Evolutionary conservation across 37 sponge, comb jelly and placozoan species (phyloP), one percentile per base, ranked within the genome.

Genomic region (Geodia barretti): DNA sequence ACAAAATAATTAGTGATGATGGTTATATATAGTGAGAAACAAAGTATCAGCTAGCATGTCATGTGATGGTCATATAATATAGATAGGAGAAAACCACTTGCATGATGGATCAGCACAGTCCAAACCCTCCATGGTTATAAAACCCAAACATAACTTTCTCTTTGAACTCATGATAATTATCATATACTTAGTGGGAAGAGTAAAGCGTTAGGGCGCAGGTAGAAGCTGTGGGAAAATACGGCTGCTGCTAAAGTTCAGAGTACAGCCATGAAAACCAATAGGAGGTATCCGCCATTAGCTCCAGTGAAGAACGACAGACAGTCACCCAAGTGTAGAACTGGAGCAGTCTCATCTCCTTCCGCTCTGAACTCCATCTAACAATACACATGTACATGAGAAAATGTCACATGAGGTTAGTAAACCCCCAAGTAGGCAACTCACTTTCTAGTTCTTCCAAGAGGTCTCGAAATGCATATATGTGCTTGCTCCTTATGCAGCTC

Each of bases 371-470:
- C n/a, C n/a, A n/a, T 5, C 14, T 17, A 47, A 17, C n/a, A n/a
- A n/a, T n/a, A n/a, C n/a, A n/a, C n/a, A n/a, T n/a, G n/a, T n/a
- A n/a, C n/a, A n/a, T n/a, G n/a, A n/a, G n/a, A n/a, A n/a, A n/a
- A n/a, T n/a, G n/a, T n/a, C n/a, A n/a, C n/a, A n/a, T n/a, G n/a
- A n/a, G n/a, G n/a, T n/a, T n/a, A n/a, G n/a, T n/a, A n/a, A n/a
- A n/a, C n/a, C n/a, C n/a, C n/a, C n/a, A n/a, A n/a, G n/a, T n/a
- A n/a, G n/a, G n/a, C n/a, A n/a, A 68, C 41, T 35, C 28, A 80
- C 81, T 72, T 70, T 80, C 81, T 67, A 69, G n/a, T n/a, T 80
- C 81, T 17, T 80, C 81, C n/a, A 80, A 21, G 54, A 71, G 68
- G 62, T 70, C 72, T 23, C 54, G 4, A 36, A 80, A 54, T n/a